Conservation (phyloP, 2,888 invertebrate genomes). For the Pseudococcus jackbeardsleyi region DNA sequence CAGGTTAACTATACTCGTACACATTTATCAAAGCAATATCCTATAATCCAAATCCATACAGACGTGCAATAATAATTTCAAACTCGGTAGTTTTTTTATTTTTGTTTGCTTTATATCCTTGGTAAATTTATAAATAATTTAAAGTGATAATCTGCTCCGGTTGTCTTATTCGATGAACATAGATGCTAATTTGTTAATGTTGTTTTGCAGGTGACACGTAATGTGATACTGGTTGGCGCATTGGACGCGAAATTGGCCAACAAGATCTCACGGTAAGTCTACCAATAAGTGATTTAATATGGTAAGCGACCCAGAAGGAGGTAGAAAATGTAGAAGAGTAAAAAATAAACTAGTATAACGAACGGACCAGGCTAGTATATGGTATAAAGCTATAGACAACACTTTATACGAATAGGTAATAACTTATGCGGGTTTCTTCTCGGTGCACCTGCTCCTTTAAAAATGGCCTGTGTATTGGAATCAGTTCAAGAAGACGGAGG, state of each 20-base stretch:
- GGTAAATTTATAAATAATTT: no score
- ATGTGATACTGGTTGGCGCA: conserved; percentile 14
- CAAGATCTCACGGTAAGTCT: conserved; percentile 26
- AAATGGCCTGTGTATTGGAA: background rate
- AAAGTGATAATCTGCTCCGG: background rate
- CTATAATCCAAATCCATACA: no score
- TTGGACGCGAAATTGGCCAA: background rate
- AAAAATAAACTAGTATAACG: background rate
- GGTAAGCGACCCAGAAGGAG: background rate
- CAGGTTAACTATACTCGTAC: no score
- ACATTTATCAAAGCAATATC: no score
- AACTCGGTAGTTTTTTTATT: no score
- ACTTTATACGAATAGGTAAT: background rate
- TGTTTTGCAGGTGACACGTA: conserved; percentile 19
- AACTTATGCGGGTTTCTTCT: conserved; percentile 26
- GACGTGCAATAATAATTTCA: no score
- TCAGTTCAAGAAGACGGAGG: conserved; percentile 16
- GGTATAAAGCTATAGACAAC: background rate
- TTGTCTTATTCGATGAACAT: background rate
- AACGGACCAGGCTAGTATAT: background rate
- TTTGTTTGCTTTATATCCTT: no score
- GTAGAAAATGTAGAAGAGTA: background rate
- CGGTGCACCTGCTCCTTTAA: background rate
- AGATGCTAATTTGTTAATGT: conserved; percentile 36
- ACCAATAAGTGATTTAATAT: conserved; percentile 45